Conservation (phyloP, 1,140 invertebrate species). For the Steinernema feltiae region DNA sequence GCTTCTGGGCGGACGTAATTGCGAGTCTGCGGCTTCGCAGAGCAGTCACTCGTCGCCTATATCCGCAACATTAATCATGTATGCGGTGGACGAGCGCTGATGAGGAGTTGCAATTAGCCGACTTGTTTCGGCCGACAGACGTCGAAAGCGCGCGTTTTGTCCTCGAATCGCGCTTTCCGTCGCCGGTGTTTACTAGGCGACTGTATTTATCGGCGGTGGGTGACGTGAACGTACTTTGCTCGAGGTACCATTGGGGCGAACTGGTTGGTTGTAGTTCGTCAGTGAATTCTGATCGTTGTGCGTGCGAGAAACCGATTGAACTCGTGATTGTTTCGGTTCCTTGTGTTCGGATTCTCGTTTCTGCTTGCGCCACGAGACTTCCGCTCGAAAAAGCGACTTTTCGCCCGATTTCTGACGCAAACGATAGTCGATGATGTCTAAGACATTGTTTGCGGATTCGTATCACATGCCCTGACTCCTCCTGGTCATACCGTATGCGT, state of each 20-base stretch:
- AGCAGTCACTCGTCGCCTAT: too few relatives aligned
- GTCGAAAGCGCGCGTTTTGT: neutral
- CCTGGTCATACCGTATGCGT: neutral
- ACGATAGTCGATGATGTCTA: neutral
- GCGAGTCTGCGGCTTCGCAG: too few relatives aligned
- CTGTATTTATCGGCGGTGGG: neutral
- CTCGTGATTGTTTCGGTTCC: too few relatives aligned
- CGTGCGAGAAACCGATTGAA: neutral
- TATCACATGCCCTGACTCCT: neutral
- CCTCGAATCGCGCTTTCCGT: neutral
- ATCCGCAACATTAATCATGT: neutral
- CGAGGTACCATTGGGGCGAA: neutral
- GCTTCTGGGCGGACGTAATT: neutral
- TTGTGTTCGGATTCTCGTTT: too few relatives aligned
- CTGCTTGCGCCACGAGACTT: too few relatives aligned
- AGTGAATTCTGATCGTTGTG: neutral
- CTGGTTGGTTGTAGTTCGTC: neutral
- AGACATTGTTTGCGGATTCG: neutral
- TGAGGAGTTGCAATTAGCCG: neutral
- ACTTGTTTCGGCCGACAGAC: neutral
- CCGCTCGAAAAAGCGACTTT: too few relatives aligned
- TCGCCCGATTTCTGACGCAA: neutral
- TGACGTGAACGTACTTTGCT: slow-evolving; percentile 12
- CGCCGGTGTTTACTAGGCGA: neutral
- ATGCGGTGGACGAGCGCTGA: neutral